A percentile compares a stretch with the other conserved stretches of the same genome.
Evolutionary conservation across 2,888 invertebrate genomes (phyloP).

Genomic region (Scaptomyza cyrtandrae): DNA sequence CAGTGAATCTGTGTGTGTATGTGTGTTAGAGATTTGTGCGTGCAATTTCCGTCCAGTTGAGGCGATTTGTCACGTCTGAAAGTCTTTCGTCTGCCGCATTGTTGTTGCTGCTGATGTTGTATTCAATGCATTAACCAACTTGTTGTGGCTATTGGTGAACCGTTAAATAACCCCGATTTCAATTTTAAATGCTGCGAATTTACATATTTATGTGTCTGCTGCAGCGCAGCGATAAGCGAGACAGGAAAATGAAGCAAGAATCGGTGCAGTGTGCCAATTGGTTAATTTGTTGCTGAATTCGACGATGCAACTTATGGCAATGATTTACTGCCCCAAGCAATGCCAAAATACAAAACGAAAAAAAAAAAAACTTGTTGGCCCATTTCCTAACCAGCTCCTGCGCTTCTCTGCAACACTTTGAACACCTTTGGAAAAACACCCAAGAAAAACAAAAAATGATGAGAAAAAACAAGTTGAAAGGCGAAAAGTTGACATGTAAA

Average conservation of each 20-base stretch:
- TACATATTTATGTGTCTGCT: slow-evolving; percentile 41
- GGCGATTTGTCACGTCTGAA: slow-evolving; percentile 58
- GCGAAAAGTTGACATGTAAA: slow-evolving; percentile 23
- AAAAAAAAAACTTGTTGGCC: slow-evolving; percentile 31
- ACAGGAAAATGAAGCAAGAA: slow-evolving; percentile 14
- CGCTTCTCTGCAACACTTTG: slow-evolving; percentile 15
- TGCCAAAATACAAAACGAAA: slow-evolving; percentile 12
- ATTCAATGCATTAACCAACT: slow-evolving; percentile 52
- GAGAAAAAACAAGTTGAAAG: slow-evolving; percentile 11
- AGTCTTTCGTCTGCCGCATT: slow-evolving; percentile 48
- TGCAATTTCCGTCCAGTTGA: slow-evolving; percentile 17
- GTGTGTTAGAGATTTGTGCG: slow-evolving; percentile 56
- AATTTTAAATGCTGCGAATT: slow-evolving; percentile 50
- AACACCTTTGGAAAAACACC: slow-evolving; percentile 4
- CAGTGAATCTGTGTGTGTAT: slow-evolving; percentile 26
- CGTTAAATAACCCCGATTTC: slow-evolving; percentile 75
- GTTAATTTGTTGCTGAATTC: slow-evolving; percentile 19
- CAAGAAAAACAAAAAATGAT: slow-evolving; percentile 6
- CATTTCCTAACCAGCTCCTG: slow-evolving; percentile 56
- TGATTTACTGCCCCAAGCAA: slow-evolving; percentile 1
- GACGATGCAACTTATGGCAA: slow-evolving; percentile 36
- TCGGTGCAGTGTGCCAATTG: slow-evolving; percentile 45
- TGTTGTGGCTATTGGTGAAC: slow-evolving; percentile 53
- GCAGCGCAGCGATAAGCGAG: slow-evolving; percentile 1
- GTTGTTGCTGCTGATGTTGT: slow-evolving; percentile 1